A percentile compares a stretch with the other conserved stretches of the same genome.
phyloP scores from a whole-genome alignment of 1,140 invertebrate species.

The Zaprionus gabonicus region DNA sequence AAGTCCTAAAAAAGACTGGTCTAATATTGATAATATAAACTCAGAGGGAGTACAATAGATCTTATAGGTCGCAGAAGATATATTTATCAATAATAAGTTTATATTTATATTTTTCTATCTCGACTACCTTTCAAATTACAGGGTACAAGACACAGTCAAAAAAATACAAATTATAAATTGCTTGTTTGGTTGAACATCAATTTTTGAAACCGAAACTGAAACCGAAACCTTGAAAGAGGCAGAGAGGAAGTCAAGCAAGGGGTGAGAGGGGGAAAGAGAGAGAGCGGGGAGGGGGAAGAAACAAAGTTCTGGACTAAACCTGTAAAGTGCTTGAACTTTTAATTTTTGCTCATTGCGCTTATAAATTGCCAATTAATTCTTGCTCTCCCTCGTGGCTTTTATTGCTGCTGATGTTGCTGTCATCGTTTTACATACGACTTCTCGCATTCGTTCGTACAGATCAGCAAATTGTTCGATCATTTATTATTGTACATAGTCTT shows the following conservation, averaged over 20 bases:
- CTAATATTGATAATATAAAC: no score
- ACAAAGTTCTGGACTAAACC: constrained; percentile 45
- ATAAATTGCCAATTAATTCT: constrained; percentile 55
- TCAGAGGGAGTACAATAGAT: no score
- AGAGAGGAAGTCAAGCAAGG: not conserved
- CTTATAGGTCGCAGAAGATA: no score
- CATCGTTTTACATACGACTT: constrained; percentile 21
- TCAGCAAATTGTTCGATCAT: constrained; percentile 26
- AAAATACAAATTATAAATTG: constrained; percentile 46
- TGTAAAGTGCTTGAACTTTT: constrained; percentile 75
- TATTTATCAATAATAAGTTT: no score
- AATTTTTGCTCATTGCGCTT: constrained; percentile 46
- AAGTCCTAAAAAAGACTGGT: no score
- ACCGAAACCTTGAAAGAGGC: not conserved
- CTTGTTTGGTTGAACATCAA: constrained; percentile 11
- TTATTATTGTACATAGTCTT: not conserved
- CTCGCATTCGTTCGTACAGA: constrained; percentile 16
- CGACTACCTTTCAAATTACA: not conserved
- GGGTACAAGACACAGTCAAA: not conserved
- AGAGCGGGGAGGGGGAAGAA: not conserved
- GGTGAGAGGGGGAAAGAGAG: not conserved
- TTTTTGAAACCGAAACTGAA: not conserved
- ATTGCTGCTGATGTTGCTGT: constrained; percentile 9
- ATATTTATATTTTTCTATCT: not conserved
- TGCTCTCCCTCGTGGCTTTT: constrained; percentile 12